A percentile compares a stretch with the other conserved stretches of the same genome.
These are phyloP conservation scores for Campaea margaritaria DNA, from an alignment of 2,888 invertebrate genomes.

Conservation along the genomic window DNA sequence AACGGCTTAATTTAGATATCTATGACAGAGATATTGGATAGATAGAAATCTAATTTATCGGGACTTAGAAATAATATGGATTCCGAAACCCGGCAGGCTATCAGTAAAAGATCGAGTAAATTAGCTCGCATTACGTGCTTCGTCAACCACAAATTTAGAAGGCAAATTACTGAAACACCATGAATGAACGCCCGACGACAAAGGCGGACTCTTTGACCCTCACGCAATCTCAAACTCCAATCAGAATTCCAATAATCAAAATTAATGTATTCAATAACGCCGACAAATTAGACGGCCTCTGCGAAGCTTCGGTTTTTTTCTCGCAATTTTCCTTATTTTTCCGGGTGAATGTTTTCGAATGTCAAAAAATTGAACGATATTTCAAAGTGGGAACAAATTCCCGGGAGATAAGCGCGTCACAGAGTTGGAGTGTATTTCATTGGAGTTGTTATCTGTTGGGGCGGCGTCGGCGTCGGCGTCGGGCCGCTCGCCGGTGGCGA, in stretches of 20 bases:
- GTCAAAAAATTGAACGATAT: conserved; percentile 73
- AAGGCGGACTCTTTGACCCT: conserved; percentile 26
- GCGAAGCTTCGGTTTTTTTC: conserved; percentile 37
- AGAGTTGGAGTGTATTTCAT: conserved; percentile 71
- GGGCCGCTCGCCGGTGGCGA: conserved; percentile 7
- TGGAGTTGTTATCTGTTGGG: conserved; percentile 77
- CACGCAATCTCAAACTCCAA: conserved; percentile 38
- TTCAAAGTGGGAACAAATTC: conserved; percentile 72
- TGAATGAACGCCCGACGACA: conserved; percentile 26
- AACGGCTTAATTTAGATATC: too few relatives aligned
- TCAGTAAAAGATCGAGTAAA: too few relatives aligned
- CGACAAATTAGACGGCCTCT: conserved; percentile 43
- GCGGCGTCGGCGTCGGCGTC: conserved; percentile 34
- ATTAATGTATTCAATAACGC: conserved; percentile 46
- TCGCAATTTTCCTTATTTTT: conserved; percentile 50
- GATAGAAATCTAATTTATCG: neutral
- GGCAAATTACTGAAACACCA: conserved; percentile 19
- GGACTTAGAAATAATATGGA: neutral
- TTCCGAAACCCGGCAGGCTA: too few relatives aligned
- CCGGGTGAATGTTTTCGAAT: conserved; percentile 59
- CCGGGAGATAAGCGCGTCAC: conserved; percentile 62
- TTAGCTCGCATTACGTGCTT: neutral
- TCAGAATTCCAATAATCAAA: conserved; percentile 44
- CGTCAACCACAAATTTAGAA: conserved; percentile 1
- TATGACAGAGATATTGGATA: neutral